A percentile compares a stretch with the other conserved stretches of the same genome.
Conservation (phyloP, 2,113 vertebrate genomes). For the Chaetodon trifascialis region DNA sequence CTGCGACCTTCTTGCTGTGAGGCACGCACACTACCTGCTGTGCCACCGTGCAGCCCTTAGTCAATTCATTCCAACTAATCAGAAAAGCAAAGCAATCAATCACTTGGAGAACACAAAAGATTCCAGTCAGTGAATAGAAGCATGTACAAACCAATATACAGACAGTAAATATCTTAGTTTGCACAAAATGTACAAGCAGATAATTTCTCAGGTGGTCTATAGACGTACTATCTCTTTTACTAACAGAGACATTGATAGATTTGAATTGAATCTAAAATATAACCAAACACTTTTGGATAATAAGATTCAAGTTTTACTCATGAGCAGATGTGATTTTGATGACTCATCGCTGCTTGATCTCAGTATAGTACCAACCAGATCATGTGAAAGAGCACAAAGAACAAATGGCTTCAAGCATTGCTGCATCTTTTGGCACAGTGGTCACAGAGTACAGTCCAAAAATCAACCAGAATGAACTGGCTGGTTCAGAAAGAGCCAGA, state of each 20-base stretch:
- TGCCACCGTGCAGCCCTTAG: too few relatives aligned
- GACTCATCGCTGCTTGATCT: background rate
- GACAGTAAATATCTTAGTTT: too few relatives aligned
- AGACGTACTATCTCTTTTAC: too few relatives aligned
- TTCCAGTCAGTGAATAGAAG: background rate
- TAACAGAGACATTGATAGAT: background rate
- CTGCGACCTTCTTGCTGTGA: too few relatives aligned
- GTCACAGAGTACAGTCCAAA: constrained; percentile 10
- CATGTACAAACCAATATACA: background rate
- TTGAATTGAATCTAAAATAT: background rate
- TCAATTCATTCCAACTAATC: background rate
- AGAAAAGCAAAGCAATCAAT: background rate
- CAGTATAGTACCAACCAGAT: constrained; percentile 11
- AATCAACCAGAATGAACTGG: constrained; percentile 58
- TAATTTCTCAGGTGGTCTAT: too few relatives aligned
- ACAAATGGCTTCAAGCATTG: constrained; percentile 11
- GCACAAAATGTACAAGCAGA: too few relatives aligned
- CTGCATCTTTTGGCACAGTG: constrained; percentile 17
- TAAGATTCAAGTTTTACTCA: background rate
- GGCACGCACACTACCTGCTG: too few relatives aligned
- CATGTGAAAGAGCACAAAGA: constrained; percentile 11
- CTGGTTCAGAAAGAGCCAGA: constrained; percentile 28
- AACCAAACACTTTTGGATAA: background rate
- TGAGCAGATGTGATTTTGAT: background rate
- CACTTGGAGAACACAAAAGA: background rate